Evolutionary conservation across 2,888 invertebrate species (phyloP).

Genomic region (Ectobius pallidus): DNA sequence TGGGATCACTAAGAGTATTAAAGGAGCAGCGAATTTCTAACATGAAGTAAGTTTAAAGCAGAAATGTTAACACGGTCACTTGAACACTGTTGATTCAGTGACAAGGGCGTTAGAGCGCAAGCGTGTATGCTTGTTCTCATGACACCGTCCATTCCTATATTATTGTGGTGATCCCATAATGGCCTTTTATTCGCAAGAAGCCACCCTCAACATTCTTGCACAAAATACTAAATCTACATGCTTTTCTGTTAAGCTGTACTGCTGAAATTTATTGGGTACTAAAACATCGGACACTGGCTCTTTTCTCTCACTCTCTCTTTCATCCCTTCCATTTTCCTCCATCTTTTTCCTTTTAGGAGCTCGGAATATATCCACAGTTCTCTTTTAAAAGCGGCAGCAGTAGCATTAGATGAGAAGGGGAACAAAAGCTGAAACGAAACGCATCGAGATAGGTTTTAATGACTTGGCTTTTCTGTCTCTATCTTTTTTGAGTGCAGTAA

Average conservation of each 20-base stretch:
- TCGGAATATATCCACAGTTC: neutral
- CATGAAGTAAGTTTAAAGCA: too few species aligned
- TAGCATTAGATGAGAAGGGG: conserved; percentile 6
- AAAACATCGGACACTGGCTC: conserved; percentile 7
- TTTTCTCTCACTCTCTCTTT: neutral
- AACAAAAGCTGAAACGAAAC: conserved; percentile 16
- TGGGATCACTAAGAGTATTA: too few species aligned
- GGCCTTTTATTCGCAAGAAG: neutral
- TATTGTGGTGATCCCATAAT: neutral
- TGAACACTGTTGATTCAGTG: too few species aligned
- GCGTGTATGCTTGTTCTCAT: too few species aligned
- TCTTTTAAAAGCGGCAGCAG: conserved; percentile 12
- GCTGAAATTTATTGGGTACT: conserved; percentile 26
- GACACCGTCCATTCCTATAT: neutral
- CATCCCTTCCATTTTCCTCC: neutral
- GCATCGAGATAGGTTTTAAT: conserved; percentile 21
- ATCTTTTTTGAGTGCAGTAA: neutral
- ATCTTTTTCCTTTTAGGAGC: neutral
- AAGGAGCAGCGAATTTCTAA: too few species aligned
- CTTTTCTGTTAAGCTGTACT: conserved; percentile 7
- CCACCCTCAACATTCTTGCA: neutral
- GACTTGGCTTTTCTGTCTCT: conserved; percentile 3
- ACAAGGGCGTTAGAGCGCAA: too few species aligned
- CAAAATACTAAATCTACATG: conserved; percentile 14
- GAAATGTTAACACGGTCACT: too few species aligned